phyloP scores from a whole-genome alignment of 2,113 vertebrate species.

The Pituophis catenifer region DNA sequence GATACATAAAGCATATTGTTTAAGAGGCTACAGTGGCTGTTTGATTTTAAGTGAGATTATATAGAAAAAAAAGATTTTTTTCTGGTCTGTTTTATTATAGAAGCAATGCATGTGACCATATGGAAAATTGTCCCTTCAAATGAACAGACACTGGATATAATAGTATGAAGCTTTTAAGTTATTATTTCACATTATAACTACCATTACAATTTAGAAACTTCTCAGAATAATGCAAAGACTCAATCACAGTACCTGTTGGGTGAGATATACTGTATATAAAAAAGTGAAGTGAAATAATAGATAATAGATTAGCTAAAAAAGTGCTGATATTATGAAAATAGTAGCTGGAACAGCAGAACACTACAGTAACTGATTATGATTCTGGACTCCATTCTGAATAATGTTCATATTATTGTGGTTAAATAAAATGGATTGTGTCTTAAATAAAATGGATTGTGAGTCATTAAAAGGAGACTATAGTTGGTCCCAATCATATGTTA shows the following conservation, averaged over 20 bases:
- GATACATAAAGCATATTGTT: not conserved
- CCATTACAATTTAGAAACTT: accelerated
- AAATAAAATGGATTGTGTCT: constrained; percentile 25
- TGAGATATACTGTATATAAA: not conserved
- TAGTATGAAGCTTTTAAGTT: not conserved
- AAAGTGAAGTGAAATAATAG: not conserved
- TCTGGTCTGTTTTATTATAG: not conserved
- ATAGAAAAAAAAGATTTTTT: not conserved
- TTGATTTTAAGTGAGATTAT: not conserved
- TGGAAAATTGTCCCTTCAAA: not conserved
- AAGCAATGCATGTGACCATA: not conserved
- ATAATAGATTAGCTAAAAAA: not conserved
- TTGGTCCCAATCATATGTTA: constrained; percentile 6
- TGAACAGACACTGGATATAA: not conserved
- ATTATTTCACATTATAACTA: not conserved
- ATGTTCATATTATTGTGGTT: not conserved
- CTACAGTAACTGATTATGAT: not conserved
- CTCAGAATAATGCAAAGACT: constrained; percentile 13
- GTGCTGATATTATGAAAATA: not conserved
- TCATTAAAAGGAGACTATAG: constrained; percentile 19
- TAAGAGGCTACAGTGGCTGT: not conserved
- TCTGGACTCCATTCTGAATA: not conserved
- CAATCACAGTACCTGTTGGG: not conserved
- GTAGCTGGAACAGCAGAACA: constrained; percentile 11
- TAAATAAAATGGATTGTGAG: constrained; percentile 36